Conservation (phyloP, 2,113 vertebrate genomes). For the Anhinga anhinga region DNA sequence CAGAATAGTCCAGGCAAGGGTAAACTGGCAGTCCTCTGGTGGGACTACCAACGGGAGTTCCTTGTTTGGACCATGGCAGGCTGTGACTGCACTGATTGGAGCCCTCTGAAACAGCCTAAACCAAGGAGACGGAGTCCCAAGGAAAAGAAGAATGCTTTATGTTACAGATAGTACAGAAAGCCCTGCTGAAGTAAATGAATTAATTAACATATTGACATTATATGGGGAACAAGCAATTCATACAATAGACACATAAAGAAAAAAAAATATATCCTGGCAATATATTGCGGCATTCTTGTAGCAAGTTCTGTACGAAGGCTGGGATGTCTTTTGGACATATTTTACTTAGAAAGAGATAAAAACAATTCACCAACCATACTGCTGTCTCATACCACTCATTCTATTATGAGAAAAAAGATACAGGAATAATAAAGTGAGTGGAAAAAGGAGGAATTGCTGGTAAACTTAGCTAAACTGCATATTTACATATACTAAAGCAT, state of each 20-base stretch:
- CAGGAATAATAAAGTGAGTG: neutral
- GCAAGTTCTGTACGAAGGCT: neutral
- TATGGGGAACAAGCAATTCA: neutral
- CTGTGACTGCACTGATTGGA: neutral
- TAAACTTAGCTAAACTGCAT: neutral
- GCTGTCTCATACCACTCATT: neutral
- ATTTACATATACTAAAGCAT: neutral
- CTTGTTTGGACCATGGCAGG: neutral
- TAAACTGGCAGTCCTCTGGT: neutral
- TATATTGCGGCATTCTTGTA: neutral
- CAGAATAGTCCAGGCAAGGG: neutral
- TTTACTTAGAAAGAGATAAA: neutral
- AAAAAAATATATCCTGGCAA: neutral
- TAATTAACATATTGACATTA: neutral
- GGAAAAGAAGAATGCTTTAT: neutral
- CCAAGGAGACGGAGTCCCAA: neutral
- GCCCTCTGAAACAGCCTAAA: neutral
- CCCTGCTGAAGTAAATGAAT: neutral
- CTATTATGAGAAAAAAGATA: neutral
- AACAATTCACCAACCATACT: neutral
- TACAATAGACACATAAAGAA: neutral
- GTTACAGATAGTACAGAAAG: neutral
- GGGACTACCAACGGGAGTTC: neutral
- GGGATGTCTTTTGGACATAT: neutral
- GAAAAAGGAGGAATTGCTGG: neutral